Conservation (phyloP, 2,888 invertebrate species). For the Branchipolynoe longqiensis region DNA sequence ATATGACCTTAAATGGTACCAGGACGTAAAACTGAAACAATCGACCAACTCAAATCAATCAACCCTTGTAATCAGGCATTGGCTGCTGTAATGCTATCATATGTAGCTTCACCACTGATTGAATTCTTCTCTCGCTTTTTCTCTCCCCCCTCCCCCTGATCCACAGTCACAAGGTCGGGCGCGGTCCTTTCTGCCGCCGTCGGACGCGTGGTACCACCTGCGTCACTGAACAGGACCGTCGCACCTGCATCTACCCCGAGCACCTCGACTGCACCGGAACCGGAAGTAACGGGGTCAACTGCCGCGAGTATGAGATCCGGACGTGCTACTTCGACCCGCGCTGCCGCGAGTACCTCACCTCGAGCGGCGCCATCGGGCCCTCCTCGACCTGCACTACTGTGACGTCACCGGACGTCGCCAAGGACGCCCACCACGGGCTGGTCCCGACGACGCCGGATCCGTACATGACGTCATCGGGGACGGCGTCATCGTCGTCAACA, state of each 20-base stretch:
- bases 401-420: slow-evolving; percentile 7
- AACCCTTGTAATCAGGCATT: too few relatives aligned
- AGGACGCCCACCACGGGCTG: not conserved
- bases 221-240: not conserved
- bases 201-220: not conserved
- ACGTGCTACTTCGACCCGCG: slow-evolving; percentile 52
- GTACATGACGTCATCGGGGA: not conserved
- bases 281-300: slow-evolving; percentile 21
- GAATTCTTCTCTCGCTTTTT: too few relatives aligned
- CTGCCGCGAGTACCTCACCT: slow-evolving; percentile 30
- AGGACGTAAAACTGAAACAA: too few relatives aligned
- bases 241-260: slow-evolving; percentile 28
- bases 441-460: not conserved
- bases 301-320: slow-evolving; percentile 40
- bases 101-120: too few relatives aligned
- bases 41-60: too few relatives aligned
- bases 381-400: not conserved
- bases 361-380: not conserved
- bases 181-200: slow-evolving; percentile 27
- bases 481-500: not conserved
- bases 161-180: slow-evolving; percentile 40
- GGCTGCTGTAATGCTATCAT: too few relatives aligned
- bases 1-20: too few relatives aligned
- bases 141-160: too few relatives aligned
- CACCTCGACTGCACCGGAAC: slow-evolving; percentile 41